A percentile compares a stretch with the other conserved stretches of the same genome.
Evolutionary conservation across 1,140 invertebrate species (phyloP).

Genomic region (Hetaerina americana): DNA sequence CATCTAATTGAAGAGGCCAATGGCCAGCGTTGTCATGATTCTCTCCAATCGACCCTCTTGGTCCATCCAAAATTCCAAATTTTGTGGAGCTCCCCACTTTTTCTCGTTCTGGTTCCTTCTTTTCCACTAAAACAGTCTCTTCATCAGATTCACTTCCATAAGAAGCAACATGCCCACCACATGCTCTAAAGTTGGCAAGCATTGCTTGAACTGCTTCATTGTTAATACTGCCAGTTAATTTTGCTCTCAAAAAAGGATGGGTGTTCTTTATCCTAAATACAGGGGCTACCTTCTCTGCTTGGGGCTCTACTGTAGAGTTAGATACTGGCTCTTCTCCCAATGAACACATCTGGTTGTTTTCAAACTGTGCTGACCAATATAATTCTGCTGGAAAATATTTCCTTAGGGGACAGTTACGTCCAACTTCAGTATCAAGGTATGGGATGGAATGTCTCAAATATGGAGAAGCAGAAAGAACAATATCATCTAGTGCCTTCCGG

Average conservation of each 20-base stretch:
- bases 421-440: slow-evolving; percentile 74
- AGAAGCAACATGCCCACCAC: slow-evolving; percentile 53
- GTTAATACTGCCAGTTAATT: slow-evolving; percentile 46
- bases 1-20: slow-evolving; percentile 41
- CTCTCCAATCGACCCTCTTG: background rate
- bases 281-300: background rate
- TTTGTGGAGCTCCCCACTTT: slow-evolving; percentile 17
- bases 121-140: slow-evolving; percentile 8
- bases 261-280: slow-evolving; percentile 13
- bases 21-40: background rate
- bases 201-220: slow-evolving; percentile 49
- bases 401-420: slow-evolving; percentile 60
- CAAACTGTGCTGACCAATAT: slow-evolving; percentile 46
- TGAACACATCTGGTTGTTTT: background rate
- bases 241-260: slow-evolving; percentile 59
- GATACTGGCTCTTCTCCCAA: background rate
- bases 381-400: slow-evolving; percentile 67
- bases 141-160: slow-evolving; percentile 19
- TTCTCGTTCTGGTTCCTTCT: slow-evolving; percentile 21
- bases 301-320: background rate
- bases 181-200: slow-evolving; percentile 73
- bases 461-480: slow-evolving; percentile 71
- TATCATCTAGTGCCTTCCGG: slow-evolving; percentile 56
- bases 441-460: slow-evolving; percentile 71
- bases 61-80: background rate